Conservation (phyloP, 1,140 invertebrate species). For the Oryzaephilus surinamensis region DNA sequence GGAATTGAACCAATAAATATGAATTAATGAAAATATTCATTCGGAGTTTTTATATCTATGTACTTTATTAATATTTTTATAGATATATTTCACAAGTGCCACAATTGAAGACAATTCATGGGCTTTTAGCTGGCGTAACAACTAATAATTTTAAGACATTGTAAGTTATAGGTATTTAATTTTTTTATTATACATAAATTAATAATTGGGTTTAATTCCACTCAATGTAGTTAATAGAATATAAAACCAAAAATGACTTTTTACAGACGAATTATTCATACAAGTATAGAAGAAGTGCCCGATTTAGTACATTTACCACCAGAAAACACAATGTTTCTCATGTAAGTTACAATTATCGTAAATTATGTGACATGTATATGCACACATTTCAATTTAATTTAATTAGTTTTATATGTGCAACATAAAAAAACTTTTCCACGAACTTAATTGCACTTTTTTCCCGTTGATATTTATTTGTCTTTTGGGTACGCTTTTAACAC, state of each 20-base stretch:
- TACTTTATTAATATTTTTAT: slow-evolving; percentile 19
- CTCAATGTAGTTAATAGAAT: too few relatives aligned
- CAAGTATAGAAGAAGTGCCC: slow-evolving; percentile 41
- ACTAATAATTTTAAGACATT: slow-evolving; percentile 37
- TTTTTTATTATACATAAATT: background rate
- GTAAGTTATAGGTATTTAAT: slow-evolving; percentile 35
- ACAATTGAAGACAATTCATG: slow-evolving; percentile 36
- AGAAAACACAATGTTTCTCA: slow-evolving; percentile 42
- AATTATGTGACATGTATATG: background rate
- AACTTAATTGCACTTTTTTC: background rate
- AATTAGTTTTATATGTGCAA: background rate
- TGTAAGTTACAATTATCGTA: slow-evolving; percentile 50
- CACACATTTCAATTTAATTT: background rate
- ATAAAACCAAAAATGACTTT: slow-evolving; percentile 5
- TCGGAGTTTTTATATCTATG: too few relatives aligned
- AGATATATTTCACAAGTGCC: slow-evolving; percentile 44
- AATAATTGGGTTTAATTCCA: background rate
- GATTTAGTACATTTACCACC: slow-evolving; percentile 37
- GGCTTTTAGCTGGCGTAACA: slow-evolving; percentile 36
- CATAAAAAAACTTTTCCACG: background rate
- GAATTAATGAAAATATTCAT: too few relatives aligned
- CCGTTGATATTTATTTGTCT: background rate
- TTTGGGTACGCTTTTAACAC: background rate
- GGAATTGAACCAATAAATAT: too few relatives aligned
- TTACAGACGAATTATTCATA: slow-evolving; percentile 45